Evolutionary conservation across 1,140 invertebrate genomes (phyloP).

Genomic region (Calosoma granatense): DNA sequence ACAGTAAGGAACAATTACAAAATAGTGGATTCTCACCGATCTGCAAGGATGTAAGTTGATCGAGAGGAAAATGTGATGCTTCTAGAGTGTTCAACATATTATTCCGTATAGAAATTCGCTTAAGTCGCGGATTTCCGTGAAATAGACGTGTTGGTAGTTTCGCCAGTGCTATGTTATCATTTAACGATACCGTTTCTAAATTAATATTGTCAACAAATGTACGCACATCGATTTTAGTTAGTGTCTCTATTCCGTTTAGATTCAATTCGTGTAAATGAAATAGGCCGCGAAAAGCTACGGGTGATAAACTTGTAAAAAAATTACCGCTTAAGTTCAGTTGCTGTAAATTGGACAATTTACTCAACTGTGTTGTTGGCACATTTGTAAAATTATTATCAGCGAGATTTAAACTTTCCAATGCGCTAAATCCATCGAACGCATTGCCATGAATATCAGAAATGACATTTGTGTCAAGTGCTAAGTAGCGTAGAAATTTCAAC

Average conservation of each 20-base stretch:
- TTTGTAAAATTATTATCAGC: conserved; percentile 71
- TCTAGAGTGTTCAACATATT: conserved; percentile 62
- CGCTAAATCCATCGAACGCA: conserved; percentile 56
- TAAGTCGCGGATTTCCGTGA: conserved; percentile 63
- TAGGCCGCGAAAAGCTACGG: conserved; percentile 68
- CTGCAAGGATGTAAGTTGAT: conserved; percentile 55
- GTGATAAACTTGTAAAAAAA: conserved; percentile 54
- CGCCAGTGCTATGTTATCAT: conserved; percentile 59
- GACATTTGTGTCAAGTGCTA: conserved; percentile 61
- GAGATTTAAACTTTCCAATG: conserved; percentile 61
- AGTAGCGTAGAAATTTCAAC: conserved; percentile 49
- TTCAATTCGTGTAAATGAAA: conserved; percentile 64
- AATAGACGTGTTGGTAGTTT: conserved; percentile 61
- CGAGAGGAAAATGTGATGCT: conserved; percentile 68
- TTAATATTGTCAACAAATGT: conserved; percentile 77
- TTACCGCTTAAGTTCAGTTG: conserved; percentile 66
- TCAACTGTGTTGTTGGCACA: conserved; percentile 62
- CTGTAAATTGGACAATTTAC: conserved; percentile 61
- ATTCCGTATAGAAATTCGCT: conserved; percentile 57
- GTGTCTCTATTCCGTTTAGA: conserved; percentile 53
- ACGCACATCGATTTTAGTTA: conserved; percentile 56
- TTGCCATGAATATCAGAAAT: conserved; percentile 55
- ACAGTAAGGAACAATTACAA: conserved; percentile 79
- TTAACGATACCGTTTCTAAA: conserved; percentile 63
- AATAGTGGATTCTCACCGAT: conserved; percentile 72